Percentiles rank a stretch among this genome's conserved stretches.
These are phyloP conservation scores for Phalacrocorax carbo DNA, from an alignment of 2,113 vertebrate genomes.

Conservation along the genomic window DNA sequence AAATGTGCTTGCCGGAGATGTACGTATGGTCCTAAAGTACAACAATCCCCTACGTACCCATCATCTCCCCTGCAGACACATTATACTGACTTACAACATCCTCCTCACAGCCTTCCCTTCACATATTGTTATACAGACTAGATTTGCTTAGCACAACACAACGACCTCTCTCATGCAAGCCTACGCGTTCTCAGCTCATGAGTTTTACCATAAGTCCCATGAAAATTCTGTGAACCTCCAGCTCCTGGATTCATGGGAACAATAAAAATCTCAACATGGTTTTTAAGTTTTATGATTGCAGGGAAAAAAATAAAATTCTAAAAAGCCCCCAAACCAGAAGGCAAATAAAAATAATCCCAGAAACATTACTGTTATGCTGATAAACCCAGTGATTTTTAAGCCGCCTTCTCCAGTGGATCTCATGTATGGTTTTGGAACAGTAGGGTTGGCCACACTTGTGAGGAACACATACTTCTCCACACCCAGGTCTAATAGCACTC, in stretches of 20 bases:
- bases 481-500: background rate
- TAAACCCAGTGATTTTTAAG: slow-evolving; percentile 3
- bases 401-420: background rate
- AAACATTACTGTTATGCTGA: slow-evolving; percentile 1
- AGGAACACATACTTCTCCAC: background rate
- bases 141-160: background rate
- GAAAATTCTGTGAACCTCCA: slow-evolving; percentile 53
- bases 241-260: slow-evolving; percentile 21
- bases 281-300: slow-evolving; percentile 43
- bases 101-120: background rate
- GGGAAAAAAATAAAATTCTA: background rate
- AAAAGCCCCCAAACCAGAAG: slow-evolving; percentile 27
- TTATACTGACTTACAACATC: background rate
- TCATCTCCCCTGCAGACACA: background rate
- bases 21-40: background rate
- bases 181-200: background rate
- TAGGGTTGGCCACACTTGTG: background rate
- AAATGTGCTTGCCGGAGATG: background rate
- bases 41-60: background rate
- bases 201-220: background rate
- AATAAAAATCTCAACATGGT: slow-evolving; percentile 30
- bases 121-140: background rate
- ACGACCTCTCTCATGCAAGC: background rate
- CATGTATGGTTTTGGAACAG: background rate
- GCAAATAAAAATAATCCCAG: slow-evolving; percentile 59